phyloP scores from a whole-genome alignment of 1,140 invertebrate species.

The Cydia amplana region DNA sequence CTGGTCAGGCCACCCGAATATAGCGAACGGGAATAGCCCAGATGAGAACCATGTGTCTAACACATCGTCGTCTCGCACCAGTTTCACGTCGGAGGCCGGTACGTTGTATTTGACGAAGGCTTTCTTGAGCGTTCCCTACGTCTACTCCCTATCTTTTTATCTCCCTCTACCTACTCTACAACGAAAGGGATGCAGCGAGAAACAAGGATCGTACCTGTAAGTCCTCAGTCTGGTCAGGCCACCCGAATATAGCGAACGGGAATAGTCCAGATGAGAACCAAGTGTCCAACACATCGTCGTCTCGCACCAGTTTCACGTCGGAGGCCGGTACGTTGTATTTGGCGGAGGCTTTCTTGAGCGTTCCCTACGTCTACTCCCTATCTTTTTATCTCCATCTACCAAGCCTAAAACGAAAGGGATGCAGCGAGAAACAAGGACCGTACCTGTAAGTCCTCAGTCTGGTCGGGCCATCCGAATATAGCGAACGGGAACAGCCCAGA shows the following conservation, averaged over 20 bases:
- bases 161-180: too few species aligned
- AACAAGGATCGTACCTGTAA: slow-evolving; percentile 48
- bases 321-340: slow-evolving; percentile 87
- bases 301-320: slow-evolving; percentile 88
- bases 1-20: slow-evolving; percentile 98
- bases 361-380: too few species aligned
- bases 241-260: slow-evolving; percentile 98
- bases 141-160: too few species aligned
- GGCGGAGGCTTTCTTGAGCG: slow-evolving; percentile 86
- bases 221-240: slow-evolving; percentile 91
- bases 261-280: slow-evolving; percentile 99
- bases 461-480: slow-evolving; percentile 98
- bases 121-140: slow-evolving; percentile 80
- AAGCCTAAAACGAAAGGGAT: too few species aligned
- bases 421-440: slow-evolving; percentile 12
- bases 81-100: slow-evolving; percentile 83
- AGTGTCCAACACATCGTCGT: slow-evolving; percentile 98
- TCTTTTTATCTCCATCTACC: too few species aligned
- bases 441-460: slow-evolving; percentile 80
- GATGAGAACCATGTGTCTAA: slow-evolving; percentile 99
- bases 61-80: slow-evolving; percentile 96
- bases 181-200: neutral
- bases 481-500: slow-evolving; percentile 98
- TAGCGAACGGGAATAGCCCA: slow-evolving; percentile 96
- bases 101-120: slow-evolving; percentile 91